Percentiles rank a stretch among this genome's conserved stretches.
Conservation (phyloP, 1,140 invertebrate species). For the Apis laboriosa region DNA sequence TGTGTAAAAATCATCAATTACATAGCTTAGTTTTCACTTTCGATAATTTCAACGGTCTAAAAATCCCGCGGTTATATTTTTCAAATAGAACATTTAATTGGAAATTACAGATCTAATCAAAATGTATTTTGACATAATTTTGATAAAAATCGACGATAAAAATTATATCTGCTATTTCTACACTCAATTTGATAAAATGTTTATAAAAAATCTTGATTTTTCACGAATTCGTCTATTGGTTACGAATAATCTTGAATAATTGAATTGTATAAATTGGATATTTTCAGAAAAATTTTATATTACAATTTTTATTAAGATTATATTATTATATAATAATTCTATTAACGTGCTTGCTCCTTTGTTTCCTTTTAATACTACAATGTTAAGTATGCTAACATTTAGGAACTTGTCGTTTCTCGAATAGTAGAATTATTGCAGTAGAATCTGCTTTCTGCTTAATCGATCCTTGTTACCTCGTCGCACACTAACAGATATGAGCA, state of each 20-base stretch:
- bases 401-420: conserved; percentile 44
- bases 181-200: background rate
- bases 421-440: background rate
- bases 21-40: conserved; percentile 1
- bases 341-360: background rate
- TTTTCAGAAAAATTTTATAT: background rate
- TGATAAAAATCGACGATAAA: background rate
- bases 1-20: conserved; percentile 5
- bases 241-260: background rate
- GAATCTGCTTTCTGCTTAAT: conserved; percentile 12
- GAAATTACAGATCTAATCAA: background rate
- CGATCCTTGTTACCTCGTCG: conserved; percentile 1
- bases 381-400: conserved; percentile 24
- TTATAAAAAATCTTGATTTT: background rate
- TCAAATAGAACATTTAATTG: background rate
- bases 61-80: background rate
- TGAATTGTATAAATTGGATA: background rate
- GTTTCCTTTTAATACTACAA: no score
- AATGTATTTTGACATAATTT: background rate
- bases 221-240: background rate
- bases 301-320: background rate
- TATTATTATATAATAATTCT: background rate
- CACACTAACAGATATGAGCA: background rate
- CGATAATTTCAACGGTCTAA: conserved; percentile 1
- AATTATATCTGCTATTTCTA: background rate